A percentile compares a stretch with the other conserved stretches of the same genome.
These are phyloP conservation scores for Frankliniella fusca DNA, from an alignment of 2,888 invertebrate species.

Conservation along the genomic window DNA sequence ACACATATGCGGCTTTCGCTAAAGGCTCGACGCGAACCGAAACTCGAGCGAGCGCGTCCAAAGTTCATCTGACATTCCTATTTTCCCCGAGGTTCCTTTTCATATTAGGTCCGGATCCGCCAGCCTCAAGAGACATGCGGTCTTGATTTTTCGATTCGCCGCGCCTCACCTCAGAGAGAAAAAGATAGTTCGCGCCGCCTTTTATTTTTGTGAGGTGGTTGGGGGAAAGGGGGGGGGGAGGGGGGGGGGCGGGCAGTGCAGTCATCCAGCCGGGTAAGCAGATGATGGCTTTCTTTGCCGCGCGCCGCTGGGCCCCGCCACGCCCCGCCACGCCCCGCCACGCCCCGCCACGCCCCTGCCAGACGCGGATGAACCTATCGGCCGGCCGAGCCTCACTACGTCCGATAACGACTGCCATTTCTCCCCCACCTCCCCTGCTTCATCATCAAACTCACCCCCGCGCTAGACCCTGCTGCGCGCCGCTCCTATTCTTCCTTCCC, in stretches of 20 bases:
- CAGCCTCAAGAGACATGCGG: neutral
- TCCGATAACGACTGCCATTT: no score
- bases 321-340: neutral
- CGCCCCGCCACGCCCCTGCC: no score
- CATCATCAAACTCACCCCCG: no score
- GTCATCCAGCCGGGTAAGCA: neutral
- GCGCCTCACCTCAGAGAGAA: neutral
- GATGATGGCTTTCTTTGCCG: neutral
- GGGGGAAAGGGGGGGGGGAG: neutral
- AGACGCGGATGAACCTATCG: no score
- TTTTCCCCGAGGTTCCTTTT: no score
- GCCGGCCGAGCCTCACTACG: no score
- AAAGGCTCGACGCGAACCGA: neutral
- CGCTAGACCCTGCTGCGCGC: no score
- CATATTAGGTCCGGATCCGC: neutral
- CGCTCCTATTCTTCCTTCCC: no score
- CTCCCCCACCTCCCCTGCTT: no score
- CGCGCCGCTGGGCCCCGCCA: neutral
- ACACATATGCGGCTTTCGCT: neutral
- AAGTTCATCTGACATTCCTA: no score
- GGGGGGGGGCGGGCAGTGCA: neutral
- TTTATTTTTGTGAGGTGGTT: neutral
- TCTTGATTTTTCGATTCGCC: neutral
- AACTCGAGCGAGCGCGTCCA: no score
- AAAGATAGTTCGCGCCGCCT: neutral